Evolutionary conservation across 2,113 vertebrate species (phyloP).

Genomic region (Eulemur macaco): DNA sequence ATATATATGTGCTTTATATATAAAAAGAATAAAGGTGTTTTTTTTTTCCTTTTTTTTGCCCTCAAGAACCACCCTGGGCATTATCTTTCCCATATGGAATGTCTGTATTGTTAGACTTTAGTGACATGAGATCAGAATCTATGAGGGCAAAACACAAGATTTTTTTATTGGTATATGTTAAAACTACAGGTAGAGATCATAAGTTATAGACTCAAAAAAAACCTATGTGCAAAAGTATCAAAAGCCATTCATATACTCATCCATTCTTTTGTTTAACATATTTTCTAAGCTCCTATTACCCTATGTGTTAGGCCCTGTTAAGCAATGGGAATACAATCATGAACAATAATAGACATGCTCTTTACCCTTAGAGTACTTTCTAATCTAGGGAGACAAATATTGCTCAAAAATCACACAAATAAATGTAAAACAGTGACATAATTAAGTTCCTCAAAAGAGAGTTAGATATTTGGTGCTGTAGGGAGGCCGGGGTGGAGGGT

Average conservation of each 20-base stretch:
- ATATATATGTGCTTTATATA: not conserved
- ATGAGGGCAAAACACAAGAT: not conserved
- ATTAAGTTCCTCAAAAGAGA: not conserved
- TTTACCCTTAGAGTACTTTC: not conserved
- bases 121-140: not conserved
- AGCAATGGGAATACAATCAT: not conserved
- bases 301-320: not conserved
- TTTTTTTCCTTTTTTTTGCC: not conserved
- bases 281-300: not conserved
- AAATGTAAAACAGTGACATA: not conserved
- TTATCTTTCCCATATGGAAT: not conserved
- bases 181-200: not conserved
- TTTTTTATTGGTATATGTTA: not conserved
- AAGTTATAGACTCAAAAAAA: not conserved
- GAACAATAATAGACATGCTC: not conserved
- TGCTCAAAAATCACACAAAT: not conserved
- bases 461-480: not conserved
- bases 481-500: not conserved
- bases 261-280: not conserved
- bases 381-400: not conserved
- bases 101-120: not conserved
- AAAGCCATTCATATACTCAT: not conserved
- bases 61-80: not conserved
- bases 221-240: not conserved
- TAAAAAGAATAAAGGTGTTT: not conserved